Base-by-base conservation (phyloP, 2,113 vertebrate species). In the Mesoclemmys tuberculata region DNA sequence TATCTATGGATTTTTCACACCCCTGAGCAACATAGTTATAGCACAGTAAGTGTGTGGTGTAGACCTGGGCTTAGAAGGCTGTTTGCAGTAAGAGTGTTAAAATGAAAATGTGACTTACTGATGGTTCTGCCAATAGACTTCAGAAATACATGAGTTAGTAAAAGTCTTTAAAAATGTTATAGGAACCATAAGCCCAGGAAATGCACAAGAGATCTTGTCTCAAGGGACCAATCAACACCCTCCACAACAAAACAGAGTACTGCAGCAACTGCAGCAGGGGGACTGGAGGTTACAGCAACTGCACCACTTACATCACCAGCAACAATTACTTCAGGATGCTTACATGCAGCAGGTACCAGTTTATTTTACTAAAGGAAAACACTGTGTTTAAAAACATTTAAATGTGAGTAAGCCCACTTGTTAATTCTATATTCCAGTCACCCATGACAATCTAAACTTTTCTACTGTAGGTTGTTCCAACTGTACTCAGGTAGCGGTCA, bases 231-330 rank as follows among this genome's bases (percentile, higher is more conserved):
- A 94, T 94, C 99, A 99, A 91, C 98, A 98, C 46, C 98, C 98
- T 80, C 87, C 99, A 0, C 98, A 97, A 85, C 98, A 98, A 85
- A 98, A 99, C 95, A 90, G 99, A 74, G 99, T 99, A 13, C 98
- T 99, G 41, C 99, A 99, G 97, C 99, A 99, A 91, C 98, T 99
- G 2, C 99, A 99, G 87, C 99, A 99, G 19, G 99, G 99, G 2
- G 99, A 99, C 90, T 99, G 99, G 98, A 98, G 99, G 21, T 97
- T 99, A 8, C 99, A 99, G 97, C 99, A 99, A 68, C 95, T 99
- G 0, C 99, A 99, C 10, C 98, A 98, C 3, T 93, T 98, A 13
- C 98, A 98, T 18, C 99, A 98, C 1, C 98, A 98, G 0, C 98
- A 98, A 10, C 98, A 99, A 3, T 31, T 98, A 3, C 58, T 98